Conservation (phyloP, 37 sponge, comb jelly and placozoan genomes). For the Oscarella lobularis region DNA sequence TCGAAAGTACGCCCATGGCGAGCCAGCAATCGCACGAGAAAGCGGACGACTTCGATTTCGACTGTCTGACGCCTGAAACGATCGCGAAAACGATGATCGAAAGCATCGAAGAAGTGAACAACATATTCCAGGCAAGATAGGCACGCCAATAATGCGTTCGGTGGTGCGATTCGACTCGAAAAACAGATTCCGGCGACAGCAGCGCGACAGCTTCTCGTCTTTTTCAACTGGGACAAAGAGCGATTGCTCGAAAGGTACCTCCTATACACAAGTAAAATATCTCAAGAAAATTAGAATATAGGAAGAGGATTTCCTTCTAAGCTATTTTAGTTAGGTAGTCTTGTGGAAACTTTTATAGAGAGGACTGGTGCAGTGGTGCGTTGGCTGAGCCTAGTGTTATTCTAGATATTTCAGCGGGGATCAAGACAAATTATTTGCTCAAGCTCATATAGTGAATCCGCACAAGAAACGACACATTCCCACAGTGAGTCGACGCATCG, state of each 20-base stretch:
- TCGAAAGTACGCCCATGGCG: conserved; percentile 4
- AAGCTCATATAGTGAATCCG: conserved; percentile 64
- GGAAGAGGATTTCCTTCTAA: too few species aligned
- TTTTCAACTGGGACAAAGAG: conserved; percentile 93
- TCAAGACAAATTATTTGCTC: conserved; percentile 58
- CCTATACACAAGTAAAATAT: too few species aligned
- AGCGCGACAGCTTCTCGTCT: conserved; percentile 53
- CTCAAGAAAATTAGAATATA: too few species aligned
- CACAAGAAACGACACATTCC: conserved; percentile 2
- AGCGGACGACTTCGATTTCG: conserved; percentile 10
- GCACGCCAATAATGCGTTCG: too few species aligned
- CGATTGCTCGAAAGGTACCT: conserved; percentile 75
- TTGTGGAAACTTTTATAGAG: too few species aligned
- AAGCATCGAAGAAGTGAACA: conserved; percentile 59
- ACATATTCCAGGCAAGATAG: conserved; percentile 57
- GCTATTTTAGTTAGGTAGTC: too few species aligned
- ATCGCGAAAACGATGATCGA: conserved; percentile 75
- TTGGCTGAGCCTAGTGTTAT: too few species aligned
- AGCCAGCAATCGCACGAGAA: not conserved
- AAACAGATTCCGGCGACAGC: conserved; percentile 52
- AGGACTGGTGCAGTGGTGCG: too few species aligned
- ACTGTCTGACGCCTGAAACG: conserved; percentile 42
- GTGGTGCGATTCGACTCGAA: not conserved
- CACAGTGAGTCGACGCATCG: not conserved
- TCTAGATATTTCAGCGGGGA: conserved; percentile 63